Conservation (phyloP, 2,797 vertebrate genomes). For the Alectoris magna region DNA sequence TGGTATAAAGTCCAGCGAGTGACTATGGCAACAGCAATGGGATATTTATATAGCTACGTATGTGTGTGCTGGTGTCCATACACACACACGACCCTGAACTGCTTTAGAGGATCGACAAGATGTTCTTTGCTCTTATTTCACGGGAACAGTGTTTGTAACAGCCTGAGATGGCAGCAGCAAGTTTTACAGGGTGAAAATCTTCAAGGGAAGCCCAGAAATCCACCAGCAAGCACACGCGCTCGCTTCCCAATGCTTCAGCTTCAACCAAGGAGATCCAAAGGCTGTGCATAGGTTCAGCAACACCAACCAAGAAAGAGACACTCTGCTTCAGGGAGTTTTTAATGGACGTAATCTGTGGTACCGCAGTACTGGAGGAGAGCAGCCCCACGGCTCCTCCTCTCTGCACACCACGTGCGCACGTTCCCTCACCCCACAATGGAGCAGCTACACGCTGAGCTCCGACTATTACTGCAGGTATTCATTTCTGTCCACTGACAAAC, state of each 20-base stretch:
- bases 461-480: constrained; percentile 59
- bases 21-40: constrained; percentile 75
- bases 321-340: background rate
- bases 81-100: background rate
- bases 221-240: constrained; percentile 3
- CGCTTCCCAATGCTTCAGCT: background rate
- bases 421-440: constrained; percentile 37
- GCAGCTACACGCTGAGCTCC: constrained; percentile 22
- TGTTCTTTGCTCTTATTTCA: constrained; percentile 38
- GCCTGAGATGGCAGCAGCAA: background rate
- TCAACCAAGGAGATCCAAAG: background rate
- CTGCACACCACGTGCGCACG: background rate
- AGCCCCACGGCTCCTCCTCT: background rate
- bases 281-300: background rate
- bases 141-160: background rate
- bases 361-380: background rate
- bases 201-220: constrained; percentile 5
- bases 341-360: background rate
- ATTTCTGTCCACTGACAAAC: constrained; percentile 61
- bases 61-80: background rate
- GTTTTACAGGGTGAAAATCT: constrained; percentile 7
- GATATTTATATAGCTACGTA: constrained; percentile 49
- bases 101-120: background rate
- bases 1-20: constrained; percentile 64
- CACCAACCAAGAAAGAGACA: background rate